Percentiles rank a stretch among this genome's conserved stretches.
phyloP scores from a whole-genome alignment of 1,140 invertebrate genomes.

The Alviniconcha marisindica region DNA sequence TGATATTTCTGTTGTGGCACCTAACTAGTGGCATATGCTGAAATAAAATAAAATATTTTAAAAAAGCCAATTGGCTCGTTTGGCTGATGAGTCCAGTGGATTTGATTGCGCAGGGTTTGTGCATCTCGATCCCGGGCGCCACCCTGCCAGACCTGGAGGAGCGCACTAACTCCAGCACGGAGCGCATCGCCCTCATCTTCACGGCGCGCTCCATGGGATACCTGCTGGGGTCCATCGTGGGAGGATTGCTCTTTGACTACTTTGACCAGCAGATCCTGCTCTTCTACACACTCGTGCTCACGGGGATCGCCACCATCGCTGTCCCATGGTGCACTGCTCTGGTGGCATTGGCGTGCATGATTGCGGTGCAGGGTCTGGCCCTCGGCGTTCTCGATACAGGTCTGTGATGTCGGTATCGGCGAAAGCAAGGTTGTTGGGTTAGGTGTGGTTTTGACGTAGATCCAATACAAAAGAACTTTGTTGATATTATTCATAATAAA shows the following conservation, averaged over 20 bases:
- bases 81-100: too few species aligned
- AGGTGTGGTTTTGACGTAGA: too few species aligned
- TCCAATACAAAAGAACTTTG: too few species aligned
- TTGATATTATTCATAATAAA: too few species aligned
- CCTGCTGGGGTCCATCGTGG: slow-evolving; percentile 69
- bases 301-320: slow-evolving; percentile 64
- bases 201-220: slow-evolving; percentile 72
- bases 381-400: slow-evolving; percentile 76
- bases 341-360: slow-evolving; percentile 63
- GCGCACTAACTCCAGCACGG: slow-evolving; percentile 62
- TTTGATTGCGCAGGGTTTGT: slow-evolving; percentile 74
- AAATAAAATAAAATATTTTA: too few species aligned
- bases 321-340: slow-evolving; percentile 70
- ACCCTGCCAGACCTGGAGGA: slow-evolving; percentile 73
- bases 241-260: slow-evolving; percentile 73
- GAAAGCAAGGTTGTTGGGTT: too few species aligned
- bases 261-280: slow-evolving; percentile 71
- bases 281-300: slow-evolving; percentile 61
- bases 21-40: too few species aligned
- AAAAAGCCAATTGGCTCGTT: too few species aligned
- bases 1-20: too few species aligned
- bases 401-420: slow-evolving; percentile 52
- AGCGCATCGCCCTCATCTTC: slow-evolving; percentile 71
- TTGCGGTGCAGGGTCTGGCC: slow-evolving; percentile 72
- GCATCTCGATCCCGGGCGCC: slow-evolving; percentile 76